A percentile compares a stretch with the other conserved stretches of the same genome.
Conservation (phyloP, 1,140 invertebrate genomes). For the Musca domestica region DNA sequence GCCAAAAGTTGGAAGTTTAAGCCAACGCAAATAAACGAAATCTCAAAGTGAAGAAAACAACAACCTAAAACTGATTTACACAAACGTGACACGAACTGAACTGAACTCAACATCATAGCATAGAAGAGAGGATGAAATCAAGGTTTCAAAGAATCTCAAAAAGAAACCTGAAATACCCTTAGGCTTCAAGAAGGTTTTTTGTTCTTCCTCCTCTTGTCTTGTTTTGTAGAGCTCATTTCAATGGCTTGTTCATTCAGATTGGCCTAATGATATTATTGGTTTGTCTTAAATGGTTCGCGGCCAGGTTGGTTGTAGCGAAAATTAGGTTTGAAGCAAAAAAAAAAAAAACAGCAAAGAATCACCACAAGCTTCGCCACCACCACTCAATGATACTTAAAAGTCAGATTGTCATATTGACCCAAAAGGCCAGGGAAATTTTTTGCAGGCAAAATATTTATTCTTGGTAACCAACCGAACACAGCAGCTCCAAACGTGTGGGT, state of each 20-base stretch:
- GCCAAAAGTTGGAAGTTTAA: too few species aligned
- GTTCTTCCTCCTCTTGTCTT: too few species aligned
- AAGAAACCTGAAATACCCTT: not conserved
- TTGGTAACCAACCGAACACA: too few species aligned
- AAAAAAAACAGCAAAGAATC: too few species aligned
- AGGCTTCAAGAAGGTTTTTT: not conserved
- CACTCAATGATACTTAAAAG: not conserved
- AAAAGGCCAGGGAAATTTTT: too few species aligned
- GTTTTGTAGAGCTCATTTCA: too few species aligned
- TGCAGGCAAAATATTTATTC: too few species aligned
- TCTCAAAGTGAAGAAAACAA: not conserved
- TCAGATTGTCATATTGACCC: too few species aligned
- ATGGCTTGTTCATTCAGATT: not conserved
- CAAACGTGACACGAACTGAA: conserved; percentile 26
- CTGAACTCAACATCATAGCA: not conserved
- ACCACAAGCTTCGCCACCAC: conserved; percentile 9
- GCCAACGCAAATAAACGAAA: too few species aligned
- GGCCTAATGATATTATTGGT: not conserved
- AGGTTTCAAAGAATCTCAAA: not conserved
- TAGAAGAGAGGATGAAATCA: not conserved
- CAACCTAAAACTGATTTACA: conserved; percentile 24
- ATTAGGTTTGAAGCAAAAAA: conserved; percentile 18
- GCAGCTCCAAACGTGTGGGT: too few species aligned
- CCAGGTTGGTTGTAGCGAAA: not conserved
- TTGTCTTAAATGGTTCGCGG: not conserved